Percentiles rank a stretch among this genome's conserved stretches.
Conservation (phyloP, 2,113 vertebrate genomes). For the Odontesthes bonariensis region DNA sequence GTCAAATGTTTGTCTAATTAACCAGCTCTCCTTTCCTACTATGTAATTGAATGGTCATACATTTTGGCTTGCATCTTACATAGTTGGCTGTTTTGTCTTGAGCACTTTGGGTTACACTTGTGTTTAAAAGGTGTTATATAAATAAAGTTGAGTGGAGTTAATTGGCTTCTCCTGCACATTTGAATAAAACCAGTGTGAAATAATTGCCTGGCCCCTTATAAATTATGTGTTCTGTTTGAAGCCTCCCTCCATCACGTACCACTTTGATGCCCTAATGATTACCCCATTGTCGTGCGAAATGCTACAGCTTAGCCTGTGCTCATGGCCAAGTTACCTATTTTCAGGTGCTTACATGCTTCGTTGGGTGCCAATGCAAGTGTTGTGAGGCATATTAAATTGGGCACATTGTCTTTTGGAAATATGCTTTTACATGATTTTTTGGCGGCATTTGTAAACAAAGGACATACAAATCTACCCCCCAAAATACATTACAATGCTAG, state of each 20-base stretch:
- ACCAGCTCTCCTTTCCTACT: background rate
- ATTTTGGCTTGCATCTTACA: too few relatives aligned
- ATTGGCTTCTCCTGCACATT: constrained; percentile 9
- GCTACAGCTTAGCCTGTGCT: constrained; percentile 35
- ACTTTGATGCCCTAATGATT: constrained; percentile 54
- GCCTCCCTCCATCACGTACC: background rate
- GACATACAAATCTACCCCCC: constrained; percentile 12
- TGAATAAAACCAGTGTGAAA: constrained; percentile 12
- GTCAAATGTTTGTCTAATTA: constrained; percentile 21
- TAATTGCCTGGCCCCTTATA: constrained; percentile 3
- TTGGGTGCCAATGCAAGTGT: constrained; percentile 34
- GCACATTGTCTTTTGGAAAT: constrained; percentile 36
- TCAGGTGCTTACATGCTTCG: constrained; percentile 35
- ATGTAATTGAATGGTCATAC: constrained; percentile 17
- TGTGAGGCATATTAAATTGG: constrained; percentile 35
- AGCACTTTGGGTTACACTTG: too few relatives aligned
- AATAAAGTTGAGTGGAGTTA: too few relatives aligned
- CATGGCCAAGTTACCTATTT: constrained; percentile 48
- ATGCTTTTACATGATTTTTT: constrained; percentile 23
- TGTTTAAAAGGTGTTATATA: too few relatives aligned
- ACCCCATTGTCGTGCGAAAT: constrained; percentile 41
- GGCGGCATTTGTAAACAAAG: constrained; percentile 11
- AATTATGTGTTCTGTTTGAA: constrained; percentile 18
- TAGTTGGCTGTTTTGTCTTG: too few relatives aligned
- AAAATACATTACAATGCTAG: background rate